phyloP scores from a whole-genome alignment of 2,888 invertebrate species.

The Drosophila parthenogenetica region DNA sequence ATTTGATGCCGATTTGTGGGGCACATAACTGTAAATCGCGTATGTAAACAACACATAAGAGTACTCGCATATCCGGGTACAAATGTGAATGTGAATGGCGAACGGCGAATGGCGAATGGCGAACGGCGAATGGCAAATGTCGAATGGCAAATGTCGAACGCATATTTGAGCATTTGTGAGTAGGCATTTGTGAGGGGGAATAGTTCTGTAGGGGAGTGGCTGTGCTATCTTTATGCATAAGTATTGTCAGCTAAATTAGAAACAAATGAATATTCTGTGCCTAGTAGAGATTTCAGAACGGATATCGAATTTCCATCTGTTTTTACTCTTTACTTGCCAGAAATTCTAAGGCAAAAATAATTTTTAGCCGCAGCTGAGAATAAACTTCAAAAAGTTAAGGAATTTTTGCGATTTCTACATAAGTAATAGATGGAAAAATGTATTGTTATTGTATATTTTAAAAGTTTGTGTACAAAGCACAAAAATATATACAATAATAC shows the following conservation, averaged over 20 bases:
- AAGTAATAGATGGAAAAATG: no score
- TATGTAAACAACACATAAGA: conserved; percentile 38
- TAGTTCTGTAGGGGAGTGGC: neutral
- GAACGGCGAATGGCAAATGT: conserved; percentile 19
- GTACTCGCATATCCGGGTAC: conserved; percentile 20
- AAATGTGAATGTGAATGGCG: conserved; percentile 9
- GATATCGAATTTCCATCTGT: neutral
- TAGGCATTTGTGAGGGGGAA: conserved; percentile 4
- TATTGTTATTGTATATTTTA: no score
- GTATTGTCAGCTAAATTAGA: conserved; percentile 17
- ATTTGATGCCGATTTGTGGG: conserved; percentile 76
- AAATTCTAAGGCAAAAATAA: no score
- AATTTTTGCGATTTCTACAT: no score
- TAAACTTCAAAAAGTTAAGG: no score
- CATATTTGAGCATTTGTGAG: conserved; percentile 25
- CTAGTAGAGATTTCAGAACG: neutral
- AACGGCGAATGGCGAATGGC: neutral
- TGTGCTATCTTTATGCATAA: conserved; percentile 15
- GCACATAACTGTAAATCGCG: conserved; percentile 76
- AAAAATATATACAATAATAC: no score
- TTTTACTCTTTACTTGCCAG: no score
- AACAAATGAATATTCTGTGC: conserved; percentile 4
- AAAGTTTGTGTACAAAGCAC: no score
- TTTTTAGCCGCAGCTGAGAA: no score
- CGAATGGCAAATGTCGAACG: conserved; percentile 25